These are phyloP conservation scores for Pyrocephalus nanus DNA, from an alignment of 2,797 vertebrate genomes.

Conservation along the genomic window DNA sequence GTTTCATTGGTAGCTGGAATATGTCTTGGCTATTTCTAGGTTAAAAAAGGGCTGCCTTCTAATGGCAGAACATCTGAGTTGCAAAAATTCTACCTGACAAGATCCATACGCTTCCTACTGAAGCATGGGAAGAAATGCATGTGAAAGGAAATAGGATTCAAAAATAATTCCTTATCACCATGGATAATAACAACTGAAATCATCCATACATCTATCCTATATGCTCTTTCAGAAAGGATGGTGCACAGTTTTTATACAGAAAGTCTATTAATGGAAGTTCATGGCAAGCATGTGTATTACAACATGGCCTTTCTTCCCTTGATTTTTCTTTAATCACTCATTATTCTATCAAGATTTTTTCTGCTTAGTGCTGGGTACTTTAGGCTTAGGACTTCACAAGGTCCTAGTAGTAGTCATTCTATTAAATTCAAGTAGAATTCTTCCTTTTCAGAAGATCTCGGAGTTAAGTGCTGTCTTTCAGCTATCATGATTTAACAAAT, in stretches of 20 bases:
- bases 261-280: neutral
- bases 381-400: neutral
- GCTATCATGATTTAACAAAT: neutral
- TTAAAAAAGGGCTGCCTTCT: neutral
- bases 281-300: neutral
- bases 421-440: neutral
- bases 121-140: neutral
- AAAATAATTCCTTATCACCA: neutral
- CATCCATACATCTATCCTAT: neutral
- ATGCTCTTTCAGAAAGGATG: neutral
- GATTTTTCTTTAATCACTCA: neutral
- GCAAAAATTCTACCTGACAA: neutral
- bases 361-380: neutral
- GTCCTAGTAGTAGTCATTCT: neutral
- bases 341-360: neutral
- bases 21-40: neutral
- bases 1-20: neutral
- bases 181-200: neutral
- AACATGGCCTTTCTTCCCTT: neutral
- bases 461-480: neutral
- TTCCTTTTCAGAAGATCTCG: neutral
- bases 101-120: neutral
- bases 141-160: neutral
- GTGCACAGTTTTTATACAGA: neutral
- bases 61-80: neutral